Conservation (phyloP, 2,797 vertebrate species). For the Sphenopsis melanotis region DNA sequence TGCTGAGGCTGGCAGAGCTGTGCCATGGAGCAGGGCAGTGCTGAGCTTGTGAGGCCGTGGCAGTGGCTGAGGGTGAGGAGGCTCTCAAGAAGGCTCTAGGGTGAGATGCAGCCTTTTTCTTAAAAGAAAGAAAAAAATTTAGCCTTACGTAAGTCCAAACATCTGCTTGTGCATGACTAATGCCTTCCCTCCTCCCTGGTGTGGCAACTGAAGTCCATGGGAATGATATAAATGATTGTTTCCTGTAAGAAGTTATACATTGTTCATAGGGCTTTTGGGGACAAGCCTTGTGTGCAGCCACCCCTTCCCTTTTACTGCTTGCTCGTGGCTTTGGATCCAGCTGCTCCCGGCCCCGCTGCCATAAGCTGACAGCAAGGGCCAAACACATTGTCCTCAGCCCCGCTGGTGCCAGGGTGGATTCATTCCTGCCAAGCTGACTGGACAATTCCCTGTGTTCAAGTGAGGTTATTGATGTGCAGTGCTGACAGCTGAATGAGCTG, state of each 20-base stretch:
- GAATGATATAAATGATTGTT: neutral
- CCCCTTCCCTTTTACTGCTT: accelerated
- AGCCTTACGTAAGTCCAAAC: neutral
- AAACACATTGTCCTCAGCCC: accelerated
- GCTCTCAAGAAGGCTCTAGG: neutral
- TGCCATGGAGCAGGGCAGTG: accelerated
- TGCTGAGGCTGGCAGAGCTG: neutral
- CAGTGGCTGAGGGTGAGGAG: neutral
- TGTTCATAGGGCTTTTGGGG: neutral
- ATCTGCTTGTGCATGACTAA: slow-evolving; percentile 6
- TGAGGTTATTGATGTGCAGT: accelerated
- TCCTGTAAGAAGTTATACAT: neutral
- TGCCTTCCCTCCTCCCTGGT: neutral
- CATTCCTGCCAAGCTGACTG: neutral
- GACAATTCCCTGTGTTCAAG: accelerated
- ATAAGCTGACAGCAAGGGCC: accelerated
- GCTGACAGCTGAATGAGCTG: neutral
- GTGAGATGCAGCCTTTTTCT: neutral
- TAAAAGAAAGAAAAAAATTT: neutral
- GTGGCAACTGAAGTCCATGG: neutral
- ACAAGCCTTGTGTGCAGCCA: neutral
- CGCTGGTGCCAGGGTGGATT: neutral
- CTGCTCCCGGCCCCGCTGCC: neutral
- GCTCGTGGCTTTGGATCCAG: neutral
- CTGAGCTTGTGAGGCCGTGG: neutral